phyloP scores from a whole-genome alignment of 2,797 vertebrate species.

The Octomys mimax region DNA sequence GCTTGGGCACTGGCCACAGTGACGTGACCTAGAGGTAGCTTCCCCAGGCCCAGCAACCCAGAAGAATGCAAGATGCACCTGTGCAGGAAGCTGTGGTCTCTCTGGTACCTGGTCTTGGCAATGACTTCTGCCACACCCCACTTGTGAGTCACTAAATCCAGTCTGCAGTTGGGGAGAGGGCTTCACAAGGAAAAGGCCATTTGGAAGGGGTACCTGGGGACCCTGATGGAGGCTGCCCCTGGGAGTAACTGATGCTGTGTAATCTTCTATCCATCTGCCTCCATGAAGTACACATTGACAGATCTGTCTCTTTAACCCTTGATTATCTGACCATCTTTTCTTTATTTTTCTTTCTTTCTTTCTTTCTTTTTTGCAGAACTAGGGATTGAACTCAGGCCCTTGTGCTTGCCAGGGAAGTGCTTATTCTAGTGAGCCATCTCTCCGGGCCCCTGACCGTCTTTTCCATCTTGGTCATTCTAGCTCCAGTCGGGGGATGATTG shows the following conservation, averaged over 20 bases:
- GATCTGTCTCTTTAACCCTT: not conserved
- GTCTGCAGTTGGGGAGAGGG: not conserved
- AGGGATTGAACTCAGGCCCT: too few relatives aligned
- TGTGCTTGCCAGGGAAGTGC: too few relatives aligned
- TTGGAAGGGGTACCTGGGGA: not conserved
- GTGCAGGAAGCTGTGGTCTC: not conserved
- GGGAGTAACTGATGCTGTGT: not conserved
- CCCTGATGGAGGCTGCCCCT: not conserved
- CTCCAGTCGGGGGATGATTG: not conserved
- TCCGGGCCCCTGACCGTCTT: not conserved
- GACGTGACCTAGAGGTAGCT: not conserved
- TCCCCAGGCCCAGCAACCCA: not conserved
- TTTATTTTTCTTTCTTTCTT: too few relatives aligned
- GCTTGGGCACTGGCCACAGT: not conserved
- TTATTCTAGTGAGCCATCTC: too few relatives aligned
- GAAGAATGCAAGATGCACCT: not conserved
- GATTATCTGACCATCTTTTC: not conserved
- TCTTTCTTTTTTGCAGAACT: too few relatives aligned
- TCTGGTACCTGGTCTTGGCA: not conserved
- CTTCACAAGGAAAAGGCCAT: not conserved
- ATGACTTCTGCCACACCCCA: not conserved
- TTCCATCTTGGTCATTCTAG: not conserved
- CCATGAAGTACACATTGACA: not conserved
- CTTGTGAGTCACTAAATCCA: not conserved
- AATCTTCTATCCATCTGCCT: not conserved